Evolutionary conservation across 2,113 vertebrate genomes (phyloP).

Genomic region (Alexandromys fortis): DNA sequence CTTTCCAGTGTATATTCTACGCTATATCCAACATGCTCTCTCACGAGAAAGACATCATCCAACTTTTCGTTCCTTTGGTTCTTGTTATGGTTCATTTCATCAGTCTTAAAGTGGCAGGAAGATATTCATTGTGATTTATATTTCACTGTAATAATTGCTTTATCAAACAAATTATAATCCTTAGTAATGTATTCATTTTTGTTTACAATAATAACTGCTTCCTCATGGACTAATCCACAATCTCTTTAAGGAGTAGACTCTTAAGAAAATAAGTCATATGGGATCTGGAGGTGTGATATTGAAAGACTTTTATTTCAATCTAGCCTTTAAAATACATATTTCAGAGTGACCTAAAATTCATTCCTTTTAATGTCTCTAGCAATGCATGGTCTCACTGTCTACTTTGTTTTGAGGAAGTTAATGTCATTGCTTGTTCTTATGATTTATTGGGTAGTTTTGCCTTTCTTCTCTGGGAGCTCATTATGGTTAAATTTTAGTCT

Average conservation of each 20-base stretch:
- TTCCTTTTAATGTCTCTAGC: neutral
- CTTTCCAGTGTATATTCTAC: neutral
- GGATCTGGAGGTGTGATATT: neutral
- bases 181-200: conserved; percentile 12
- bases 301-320: neutral
- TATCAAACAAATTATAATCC: neutral
- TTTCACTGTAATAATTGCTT: conserved; percentile 15
- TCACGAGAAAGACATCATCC: neutral
- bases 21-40: neutral
- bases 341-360: neutral
- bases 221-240: neutral
- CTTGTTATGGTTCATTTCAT: neutral
- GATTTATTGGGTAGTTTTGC: neutral
- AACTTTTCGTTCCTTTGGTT: neutral
- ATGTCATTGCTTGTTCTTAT: neutral
- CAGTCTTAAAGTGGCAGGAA: neutral
- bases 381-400: neutral
- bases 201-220: neutral
- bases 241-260: neutral
- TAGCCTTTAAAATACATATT: neutral
- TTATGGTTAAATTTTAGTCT: conserved; percentile 11
- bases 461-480: neutral
- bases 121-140: neutral
- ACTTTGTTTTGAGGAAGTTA: conserved; percentile 15
- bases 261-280: conserved; percentile 4